phyloP scores from a whole-genome alignment of 1,140 invertebrate species.

The Drosophila burlai region DNA sequence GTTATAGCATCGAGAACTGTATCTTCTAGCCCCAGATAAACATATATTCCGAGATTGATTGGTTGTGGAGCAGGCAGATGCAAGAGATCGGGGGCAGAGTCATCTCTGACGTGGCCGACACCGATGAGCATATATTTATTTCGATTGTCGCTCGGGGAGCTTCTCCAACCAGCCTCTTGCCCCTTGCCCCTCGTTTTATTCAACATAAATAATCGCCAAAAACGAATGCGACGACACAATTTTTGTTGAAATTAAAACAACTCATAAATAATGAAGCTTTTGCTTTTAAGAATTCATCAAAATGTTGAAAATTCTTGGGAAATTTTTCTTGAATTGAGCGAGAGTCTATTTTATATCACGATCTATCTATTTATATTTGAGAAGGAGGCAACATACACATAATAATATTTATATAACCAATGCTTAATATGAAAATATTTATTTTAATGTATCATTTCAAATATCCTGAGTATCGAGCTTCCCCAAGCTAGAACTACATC shows the following conservation, averaged over 20 bases:
- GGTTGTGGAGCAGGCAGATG: constrained; percentile 16
- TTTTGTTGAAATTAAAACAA: constrained; percentile 70
- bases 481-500: no score
- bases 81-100: constrained; percentile 18
- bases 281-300: constrained; percentile 65
- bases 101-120: constrained; percentile 42
- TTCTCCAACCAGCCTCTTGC: constrained; percentile 3
- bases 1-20: constrained; percentile 40
- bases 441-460: background rate
- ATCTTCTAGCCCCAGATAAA: constrained; percentile 1
- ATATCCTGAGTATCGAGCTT: background rate
- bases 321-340: constrained; percentile 4
- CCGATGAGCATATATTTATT: constrained; percentile 34
- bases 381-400: background rate
- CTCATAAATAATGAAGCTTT: constrained; percentile 60
- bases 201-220: constrained; percentile 70
- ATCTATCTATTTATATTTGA: constrained; percentile 6
- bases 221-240: constrained; percentile 69
- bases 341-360: background rate
- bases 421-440: background rate
- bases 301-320: constrained; percentile 5
- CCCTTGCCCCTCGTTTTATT: background rate
- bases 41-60: constrained; percentile 34
- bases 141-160: constrained; percentile 25
- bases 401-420: background rate